phyloP scores from a whole-genome alignment of 2,113 vertebrate genomes.

The Zosterops lateralis region DNA sequence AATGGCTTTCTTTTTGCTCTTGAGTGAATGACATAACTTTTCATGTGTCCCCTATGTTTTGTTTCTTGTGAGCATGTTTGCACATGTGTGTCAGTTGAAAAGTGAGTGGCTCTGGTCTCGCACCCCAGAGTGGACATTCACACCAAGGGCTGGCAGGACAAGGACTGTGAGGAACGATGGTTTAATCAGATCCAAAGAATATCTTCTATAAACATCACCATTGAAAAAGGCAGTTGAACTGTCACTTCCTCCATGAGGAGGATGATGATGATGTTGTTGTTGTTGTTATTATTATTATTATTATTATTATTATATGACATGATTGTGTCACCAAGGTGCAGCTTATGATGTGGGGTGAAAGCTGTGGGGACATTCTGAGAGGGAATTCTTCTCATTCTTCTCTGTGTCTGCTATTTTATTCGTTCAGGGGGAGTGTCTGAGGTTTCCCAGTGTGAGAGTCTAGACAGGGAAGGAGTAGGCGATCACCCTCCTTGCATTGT shows the following conservation, averaged over 20 bases:
- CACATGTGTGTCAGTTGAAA: rapidly evolving
- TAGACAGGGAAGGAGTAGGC: neutral
- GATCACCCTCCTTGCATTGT: rapidly evolving
- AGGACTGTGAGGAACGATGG: rapidly evolving
- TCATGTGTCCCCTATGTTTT: neutral
- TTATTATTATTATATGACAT: neutral
- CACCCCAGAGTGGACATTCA: neutral
- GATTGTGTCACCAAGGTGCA: neutral
- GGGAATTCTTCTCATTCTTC: neutral
- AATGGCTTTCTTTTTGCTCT: neutral
- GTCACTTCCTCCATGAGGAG: neutral
- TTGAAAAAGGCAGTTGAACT: neutral
- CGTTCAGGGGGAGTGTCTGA: neutral
- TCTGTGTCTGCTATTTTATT: neutral
- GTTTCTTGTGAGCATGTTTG: rapidly evolving
- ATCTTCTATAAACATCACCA: neutral
- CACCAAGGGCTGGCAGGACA: rapidly evolving
- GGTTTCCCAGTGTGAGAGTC: neutral
- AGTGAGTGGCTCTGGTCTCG: neutral
- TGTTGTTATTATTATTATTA: neutral
- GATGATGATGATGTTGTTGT: neutral
- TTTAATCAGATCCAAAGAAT: neutral
- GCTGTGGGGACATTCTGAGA: neutral
- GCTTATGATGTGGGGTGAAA: neutral
- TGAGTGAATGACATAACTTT: rapidly evolving